Evolutionary conservation across 2,113 vertebrate species (phyloP).

Genomic region (Phaethornis superciliosus): DNA sequence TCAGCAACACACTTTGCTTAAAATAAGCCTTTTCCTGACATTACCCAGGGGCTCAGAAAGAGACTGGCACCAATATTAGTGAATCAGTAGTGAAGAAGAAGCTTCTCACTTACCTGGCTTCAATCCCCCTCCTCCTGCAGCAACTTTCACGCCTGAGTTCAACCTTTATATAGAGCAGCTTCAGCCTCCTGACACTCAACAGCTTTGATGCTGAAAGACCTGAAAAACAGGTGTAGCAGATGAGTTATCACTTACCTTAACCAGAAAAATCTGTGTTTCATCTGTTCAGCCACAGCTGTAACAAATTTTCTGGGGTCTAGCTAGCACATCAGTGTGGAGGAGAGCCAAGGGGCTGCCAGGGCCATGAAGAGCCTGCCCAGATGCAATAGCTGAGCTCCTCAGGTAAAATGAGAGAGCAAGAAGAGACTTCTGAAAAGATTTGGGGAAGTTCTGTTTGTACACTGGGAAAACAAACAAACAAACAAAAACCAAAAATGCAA

Average conservation of each 20-base stretch:
- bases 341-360: not conserved
- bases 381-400: fast-evolving
- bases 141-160: fast-evolving
- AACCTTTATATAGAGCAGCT: not conserved
- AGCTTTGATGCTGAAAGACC: not conserved
- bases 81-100: fast-evolving
- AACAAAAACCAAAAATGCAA: too few species aligned
- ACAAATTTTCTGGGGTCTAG: not conserved
- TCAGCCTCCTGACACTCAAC: not conserved
- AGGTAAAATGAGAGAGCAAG: not conserved
- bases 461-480: not conserved
- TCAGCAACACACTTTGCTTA: not conserved
- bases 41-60: not conserved
- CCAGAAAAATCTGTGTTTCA: not conserved
- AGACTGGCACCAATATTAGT: not conserved
- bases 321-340: fast-evolving
- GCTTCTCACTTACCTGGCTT: not conserved
- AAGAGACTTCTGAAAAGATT: not conserved
- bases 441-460: not conserved
- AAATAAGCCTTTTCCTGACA: not conserved
- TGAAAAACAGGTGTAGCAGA: not conserved
- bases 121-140: fast-evolving
- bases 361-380: fast-evolving
- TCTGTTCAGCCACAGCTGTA: not conserved
- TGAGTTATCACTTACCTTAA: not conserved